Base-by-base conservation (phyloP, 2,888 invertebrate genomes). In the Oligia strigilis region DNA sequence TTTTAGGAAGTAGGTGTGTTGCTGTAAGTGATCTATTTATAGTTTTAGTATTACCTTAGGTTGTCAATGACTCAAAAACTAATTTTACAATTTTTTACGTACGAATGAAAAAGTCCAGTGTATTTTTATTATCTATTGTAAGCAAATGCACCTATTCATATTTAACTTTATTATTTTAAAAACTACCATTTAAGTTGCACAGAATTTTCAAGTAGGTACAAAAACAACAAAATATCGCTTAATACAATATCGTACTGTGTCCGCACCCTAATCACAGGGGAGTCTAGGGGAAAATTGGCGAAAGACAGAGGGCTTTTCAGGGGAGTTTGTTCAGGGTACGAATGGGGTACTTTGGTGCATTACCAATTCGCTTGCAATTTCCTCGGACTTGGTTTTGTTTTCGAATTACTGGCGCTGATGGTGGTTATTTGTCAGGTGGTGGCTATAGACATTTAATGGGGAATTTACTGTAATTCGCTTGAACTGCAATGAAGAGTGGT, bases 321-420 rank as follows among this genome's bases (percentile, higher is more conserved):
- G 62, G 77, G 83, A 79, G 82, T 84, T 84, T 81, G 90, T 87
- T 87, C 81, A 83, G 88, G 86, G 88, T 88, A 89, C 87, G 84
- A 92, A 91, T 90, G 85, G 89, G 87, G 88, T 87, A 89, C 86
- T 91, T 92, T 83, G 79, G 87, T 92, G 93, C 93, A 93, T 88
- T 92, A 90, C 81, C 89, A 90, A 92, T 91, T 90, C 87, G 80
- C 86, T 83, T 83, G 88, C 88, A 89, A 92, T 90, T 89, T 88
- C 76, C 77, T 81, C 55, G 80, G 76, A 79, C 83, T 87, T 83
- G 83, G 88, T 88, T 77, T 79, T 84, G 78, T 85, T 82, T 82
- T 72, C 75, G 70, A 86, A 85, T 88, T 89, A 87, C 66, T 49
- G 62, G 14, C 78, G 17, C 52, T 72, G 67, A 65, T 81, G 76